Evolutionary conservation across 2,888 invertebrate species (phyloP), one percentile per base, ranked within the genome.

Genomic region (Pseudococcus longispinus): DNA sequence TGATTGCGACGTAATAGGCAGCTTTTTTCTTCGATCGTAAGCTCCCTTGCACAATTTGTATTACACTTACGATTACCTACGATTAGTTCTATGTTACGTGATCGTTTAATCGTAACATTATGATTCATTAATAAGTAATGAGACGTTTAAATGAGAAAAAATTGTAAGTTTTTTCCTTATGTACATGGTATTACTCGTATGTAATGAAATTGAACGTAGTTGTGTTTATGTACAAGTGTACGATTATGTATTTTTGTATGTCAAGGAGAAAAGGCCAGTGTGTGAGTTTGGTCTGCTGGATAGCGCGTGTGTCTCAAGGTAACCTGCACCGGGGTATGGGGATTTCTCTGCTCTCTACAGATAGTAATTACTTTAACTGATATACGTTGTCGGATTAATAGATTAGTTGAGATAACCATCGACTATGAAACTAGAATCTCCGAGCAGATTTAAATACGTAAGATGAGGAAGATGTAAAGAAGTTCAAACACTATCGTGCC

Each of bases 251-350:
- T 6, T 55, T 55, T 55, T 55, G 55, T 55, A 55, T 55, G 55
- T 55, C 55, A 55, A 55, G 55, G 55, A 55, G 55, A 55, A 15
- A 55, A 55, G 55, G 55, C 55, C n/a, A n/a, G 55, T 55, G n/a
- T 55, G n/a, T 55, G 55, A 55, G 55, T n/a, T n/a, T 55, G 55
- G 55, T 55, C n/a, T 55, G 55, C 55, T 55, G 55, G 55, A 55
- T 55, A 55, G 18, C n/a, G 55, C 55, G 55, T 55, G n/a, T 55
- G 55, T 55, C 55, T 55, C 55, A 55, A 55, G 55, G 55, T 55
- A 55, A 55, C 55, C 55, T n/a, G 55, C 55, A 55, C 15, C 55
- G 13, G 46, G 15, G 15, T 15, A 46, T 3, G 46, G 46, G 46
- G 46, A 46, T 46, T 46, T 46, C 46, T 46, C 44, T 44, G 9